Base-by-base conservation (phyloP, 2,113 vertebrate genomes). In the Callipepla squamata region DNA sequence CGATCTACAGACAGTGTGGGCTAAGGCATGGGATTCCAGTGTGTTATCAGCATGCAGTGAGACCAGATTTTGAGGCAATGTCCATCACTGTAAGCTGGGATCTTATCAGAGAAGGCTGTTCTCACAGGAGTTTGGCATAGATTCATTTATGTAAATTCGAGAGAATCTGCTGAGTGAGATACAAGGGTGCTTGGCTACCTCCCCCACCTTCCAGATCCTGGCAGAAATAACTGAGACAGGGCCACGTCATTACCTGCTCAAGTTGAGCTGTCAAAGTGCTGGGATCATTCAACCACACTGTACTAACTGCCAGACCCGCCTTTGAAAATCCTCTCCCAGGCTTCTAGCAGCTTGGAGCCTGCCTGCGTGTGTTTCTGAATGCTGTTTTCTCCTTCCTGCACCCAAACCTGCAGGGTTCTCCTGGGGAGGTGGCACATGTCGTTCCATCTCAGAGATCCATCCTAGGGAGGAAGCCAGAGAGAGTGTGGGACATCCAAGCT, bases 1-100 rank as follows among this genome's bases (percentile, higher is more conserved):
- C 94, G 85, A 94, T 90, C 91, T 96, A 72, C 82, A 91, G 93
- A 85, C 94, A 94, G 26, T 79, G 80, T 90, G 91, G 90, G 87
- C 80, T 87, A 80, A 91, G 75, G 72, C 89, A 77, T 30, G 62
- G 85, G 87, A 91, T 90, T 92, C 75, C 23, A 11, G 87, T 67
- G 89, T 2, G 65, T 83, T 86, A 94, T 75, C 21, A 2, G 93
- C 92, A 96, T 87, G 69, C 59, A 44, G 51, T 38, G 84, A 79
- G 89, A 92, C 58, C 75, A 80, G 76, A 57, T 75, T 82, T 63
- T 90, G 58, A 87, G 50, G 73, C 61, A 51, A 80, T 51, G 76
- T 94, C 89, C 82, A 21, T 87, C 91, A 85, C 44, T 8, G 0
- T 0, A 87, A 87, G 82, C 85, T 72, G 92, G 90, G 82, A 57